Base-by-base conservation (phyloP, 2,888 invertebrate genomes). In the Byasa hedistus region DNA sequence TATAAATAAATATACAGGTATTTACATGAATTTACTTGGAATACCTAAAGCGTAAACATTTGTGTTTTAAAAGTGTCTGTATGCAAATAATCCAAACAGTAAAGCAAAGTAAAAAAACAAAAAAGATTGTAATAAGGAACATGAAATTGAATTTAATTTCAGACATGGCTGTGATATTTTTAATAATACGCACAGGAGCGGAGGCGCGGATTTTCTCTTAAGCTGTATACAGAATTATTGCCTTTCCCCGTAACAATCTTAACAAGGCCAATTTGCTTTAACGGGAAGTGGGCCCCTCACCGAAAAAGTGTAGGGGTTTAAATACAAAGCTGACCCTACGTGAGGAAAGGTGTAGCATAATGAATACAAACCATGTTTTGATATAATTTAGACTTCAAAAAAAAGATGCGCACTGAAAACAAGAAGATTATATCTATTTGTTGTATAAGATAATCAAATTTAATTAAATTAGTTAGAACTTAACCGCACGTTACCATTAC, bases 111-210 rank as follows among this genome's bases (percentile, higher is more conserved):
- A n/a, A 54, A 8, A 55, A 61, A 55, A 55, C 39, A 56, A 64
- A 58, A 64, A 59, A 65, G 60, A 60, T 48, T 56, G 60, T 65
- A 60, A 60, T 65, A 65, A 65, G 60, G 56, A 56, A 65, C 60
- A 58, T 58, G 64, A 59, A 59, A 64, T 64, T 64, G 64, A 59
- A 64, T 64, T 64, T 59, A 59, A 64, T 64, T 64, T 64, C 58
- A 58, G 58, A 36, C 64, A 58, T 64, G 52, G 58, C 64, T 64
- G 54, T 57, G 59, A 59, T 64, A 59, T 64, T 59, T 64, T 64
- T 64, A 59, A 44, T 59, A 64, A 54, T 59, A 59, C 64, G 64
- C 59, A 64, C 54, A 52, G 64, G 54, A 64, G 64, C 27, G 59
- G 17, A 64, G 59, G 64, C 64, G 55, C 59, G 64, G 54, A 64